Percentiles rank a stretch among this genome's conserved stretches.
phyloP scores from a whole-genome alignment of 2,113 vertebrate genomes.

The Pelecanus crispus region DNA sequence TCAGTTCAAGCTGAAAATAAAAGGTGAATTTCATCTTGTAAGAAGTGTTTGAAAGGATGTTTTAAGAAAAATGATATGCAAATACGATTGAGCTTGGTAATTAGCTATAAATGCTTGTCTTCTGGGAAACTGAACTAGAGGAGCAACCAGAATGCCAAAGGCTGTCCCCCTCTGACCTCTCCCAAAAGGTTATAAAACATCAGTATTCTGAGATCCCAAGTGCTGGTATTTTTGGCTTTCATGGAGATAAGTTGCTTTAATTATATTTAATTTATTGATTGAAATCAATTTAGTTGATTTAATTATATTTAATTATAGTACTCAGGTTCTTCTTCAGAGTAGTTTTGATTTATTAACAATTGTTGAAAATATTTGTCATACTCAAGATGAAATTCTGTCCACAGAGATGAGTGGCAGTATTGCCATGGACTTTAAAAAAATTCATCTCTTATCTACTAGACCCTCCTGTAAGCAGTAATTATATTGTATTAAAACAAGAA shows the following conservation, averaged over 20 bases:
- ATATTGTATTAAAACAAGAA: neutral
- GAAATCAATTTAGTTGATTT: neutral
- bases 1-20: neutral
- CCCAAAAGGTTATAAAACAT: neutral
- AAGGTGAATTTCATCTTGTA: neutral
- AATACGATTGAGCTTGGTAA: constrained; percentile 15
- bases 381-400: neutral
- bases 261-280: constrained; percentile 49
- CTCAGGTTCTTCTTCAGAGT: neutral
- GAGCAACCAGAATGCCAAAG: neutral
- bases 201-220: neutral
- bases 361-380: neutral
- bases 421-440: neutral
- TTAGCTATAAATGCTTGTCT: constrained; percentile 38
- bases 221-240: constrained; percentile 38
- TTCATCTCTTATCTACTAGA: neutral
- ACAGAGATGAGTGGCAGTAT: neutral
- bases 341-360: neutral
- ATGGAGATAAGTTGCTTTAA: neutral
- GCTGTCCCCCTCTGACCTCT: neutral
- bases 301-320: constrained; percentile 15
- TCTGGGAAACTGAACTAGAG: constrained; percentile 3
- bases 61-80: constrained; percentile 6
- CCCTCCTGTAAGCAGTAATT: neutral
- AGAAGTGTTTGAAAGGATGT: neutral